These are phyloP conservation scores for Halocynthia roretzi DNA, from an alignment of 23 tunicate species.

Conservation along the genomic window DNA sequence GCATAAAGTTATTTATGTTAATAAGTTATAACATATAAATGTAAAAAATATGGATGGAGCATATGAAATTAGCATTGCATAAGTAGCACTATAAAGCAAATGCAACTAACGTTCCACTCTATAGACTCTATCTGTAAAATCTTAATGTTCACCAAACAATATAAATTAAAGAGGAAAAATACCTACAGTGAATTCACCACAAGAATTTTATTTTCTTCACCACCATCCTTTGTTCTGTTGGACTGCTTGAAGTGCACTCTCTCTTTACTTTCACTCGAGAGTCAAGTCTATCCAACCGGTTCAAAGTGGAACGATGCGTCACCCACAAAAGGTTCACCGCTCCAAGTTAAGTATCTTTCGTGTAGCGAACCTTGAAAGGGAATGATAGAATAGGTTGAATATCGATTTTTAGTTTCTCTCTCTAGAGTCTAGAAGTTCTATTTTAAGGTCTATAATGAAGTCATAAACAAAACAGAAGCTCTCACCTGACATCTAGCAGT, in stretches of 20 bases:
- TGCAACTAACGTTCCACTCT: not conserved
- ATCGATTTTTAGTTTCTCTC: not conserved
- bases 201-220: not conserved
- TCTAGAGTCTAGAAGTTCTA: not conserved
- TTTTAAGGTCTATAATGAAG: not conserved
- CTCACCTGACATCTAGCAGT: slow-evolving; percentile 28
- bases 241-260: slow-evolving; percentile 7
- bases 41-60: no score
- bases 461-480: not conserved
- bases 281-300: slow-evolving; percentile 10
- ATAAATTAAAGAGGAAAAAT: not conserved
- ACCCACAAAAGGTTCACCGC: slow-evolving; percentile 20
- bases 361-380: not conserved
- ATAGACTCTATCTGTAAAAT: no score
- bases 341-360: slow-evolving; percentile 4
- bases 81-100: not conserved
- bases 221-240: not conserved
- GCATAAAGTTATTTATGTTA: no score
- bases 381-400: not conserved
- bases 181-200: slow-evolving; percentile 10
- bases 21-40: no score
- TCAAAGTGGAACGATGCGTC: slow-evolving; percentile 1
- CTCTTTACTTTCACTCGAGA: slow-evolving; percentile 11
- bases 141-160: no score
- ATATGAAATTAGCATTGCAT: no score